These are phyloP conservation scores for Campopleginae sp. DNA, from an alignment of 2,888 invertebrate species.

Conservation along the genomic window DNA sequence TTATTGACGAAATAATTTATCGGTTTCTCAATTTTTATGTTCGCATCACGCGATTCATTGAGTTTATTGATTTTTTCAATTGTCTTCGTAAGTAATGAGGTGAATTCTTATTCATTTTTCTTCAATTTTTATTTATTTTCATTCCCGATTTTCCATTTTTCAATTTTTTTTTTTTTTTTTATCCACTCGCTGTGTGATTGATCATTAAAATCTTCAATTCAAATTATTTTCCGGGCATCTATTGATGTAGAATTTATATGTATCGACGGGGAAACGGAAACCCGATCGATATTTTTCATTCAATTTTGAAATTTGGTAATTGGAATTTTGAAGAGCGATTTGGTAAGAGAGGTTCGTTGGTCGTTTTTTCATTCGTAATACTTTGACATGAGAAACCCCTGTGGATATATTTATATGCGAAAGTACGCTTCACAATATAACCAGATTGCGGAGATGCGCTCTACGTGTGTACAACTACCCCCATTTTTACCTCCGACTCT, in stretches of 20 bases:
- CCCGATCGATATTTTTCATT: not conserved
- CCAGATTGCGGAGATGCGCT: slow-evolving; percentile 68
- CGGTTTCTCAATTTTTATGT: not conserved
- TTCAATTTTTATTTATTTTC: not conserved
- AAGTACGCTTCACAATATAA: slow-evolving; percentile 35
- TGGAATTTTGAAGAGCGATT: too few relatives aligned
- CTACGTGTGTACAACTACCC: slow-evolving; percentile 64
- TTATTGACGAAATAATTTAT: not conserved
- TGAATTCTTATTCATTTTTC: not conserved
- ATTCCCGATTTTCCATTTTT: not conserved
- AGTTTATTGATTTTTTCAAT: not conserved
- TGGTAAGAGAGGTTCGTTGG: not conserved
- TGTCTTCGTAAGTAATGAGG: not conserved
- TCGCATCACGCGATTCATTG: not conserved
- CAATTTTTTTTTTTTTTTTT: not conserved
- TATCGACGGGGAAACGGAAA: not conserved
- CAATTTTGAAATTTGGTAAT: not conserved
- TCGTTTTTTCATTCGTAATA: not conserved
- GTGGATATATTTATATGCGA: slow-evolving; percentile 59
- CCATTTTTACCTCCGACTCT: slow-evolving; percentile 25
- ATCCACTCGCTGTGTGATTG: not conserved
- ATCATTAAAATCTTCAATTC: not conserved
- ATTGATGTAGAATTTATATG: not conserved
- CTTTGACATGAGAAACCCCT: slow-evolving; percentile 30
- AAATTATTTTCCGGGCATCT: not conserved